Percentiles rank a stretch among this genome's conserved stretches.
These are phyloP conservation scores for Vandiemenella viatica DNA, from an alignment of 2,888 invertebrate genomes.

Conservation along the genomic window DNA sequence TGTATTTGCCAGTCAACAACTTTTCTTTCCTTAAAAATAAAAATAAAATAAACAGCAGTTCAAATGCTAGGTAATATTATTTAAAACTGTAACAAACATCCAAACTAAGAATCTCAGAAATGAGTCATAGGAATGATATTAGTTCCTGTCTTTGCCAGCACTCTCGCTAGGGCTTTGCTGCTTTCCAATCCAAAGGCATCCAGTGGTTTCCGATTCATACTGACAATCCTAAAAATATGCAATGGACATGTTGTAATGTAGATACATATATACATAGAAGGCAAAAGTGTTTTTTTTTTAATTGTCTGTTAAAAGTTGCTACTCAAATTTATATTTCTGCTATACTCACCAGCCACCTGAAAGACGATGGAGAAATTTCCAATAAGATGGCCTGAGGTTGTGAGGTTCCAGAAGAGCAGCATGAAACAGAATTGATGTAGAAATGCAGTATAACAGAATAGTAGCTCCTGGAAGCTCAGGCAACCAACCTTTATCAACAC, in stretches of 20 bases:
- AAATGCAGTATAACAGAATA: constrained; percentile 55
- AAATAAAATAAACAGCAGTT: too few relatives aligned
- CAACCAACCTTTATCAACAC: constrained; percentile 45
- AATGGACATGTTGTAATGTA: constrained; percentile 4
- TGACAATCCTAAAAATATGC: constrained; percentile 34
- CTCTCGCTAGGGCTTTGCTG: constrained; percentile 32
- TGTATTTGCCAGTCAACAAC: too few relatives aligned
- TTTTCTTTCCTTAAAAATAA: too few relatives aligned
- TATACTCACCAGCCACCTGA: constrained; percentile 43
- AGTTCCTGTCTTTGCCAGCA: constrained; percentile 32
- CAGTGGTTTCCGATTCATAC: constrained; percentile 40
- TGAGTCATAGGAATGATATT: background rate
- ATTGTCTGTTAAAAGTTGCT: too few relatives aligned
- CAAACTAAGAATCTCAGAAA: too few relatives aligned
- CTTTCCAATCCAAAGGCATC: constrained; percentile 45
- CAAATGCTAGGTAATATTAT: too few relatives aligned
- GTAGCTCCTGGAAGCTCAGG: constrained; percentile 56
- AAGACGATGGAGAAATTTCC: constrained; percentile 58
- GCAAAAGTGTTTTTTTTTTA: background rate
- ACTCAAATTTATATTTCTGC: constrained; percentile 4
- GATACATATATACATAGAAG: background rate
- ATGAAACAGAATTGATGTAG: constrained; percentile 63
- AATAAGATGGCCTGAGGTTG: constrained; percentile 64
- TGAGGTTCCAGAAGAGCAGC: constrained; percentile 64
- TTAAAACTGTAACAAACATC: too few relatives aligned